phyloP scores from a whole-genome alignment of 1,140 invertebrate genomes.

The Drosophila setifemur region DNA sequence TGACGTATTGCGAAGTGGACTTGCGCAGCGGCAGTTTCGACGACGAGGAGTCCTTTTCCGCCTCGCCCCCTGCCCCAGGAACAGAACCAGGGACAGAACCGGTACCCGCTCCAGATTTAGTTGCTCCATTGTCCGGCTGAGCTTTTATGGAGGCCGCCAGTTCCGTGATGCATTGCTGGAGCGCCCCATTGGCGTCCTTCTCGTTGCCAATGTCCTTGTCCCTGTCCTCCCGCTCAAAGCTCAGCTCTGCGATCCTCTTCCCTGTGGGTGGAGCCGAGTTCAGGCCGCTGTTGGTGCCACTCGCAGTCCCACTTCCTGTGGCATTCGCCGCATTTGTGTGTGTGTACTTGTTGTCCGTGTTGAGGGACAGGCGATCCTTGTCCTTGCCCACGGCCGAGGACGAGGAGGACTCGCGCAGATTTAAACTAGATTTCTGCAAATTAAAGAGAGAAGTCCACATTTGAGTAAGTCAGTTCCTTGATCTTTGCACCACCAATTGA shows the following conservation, averaged over 20 bases:
- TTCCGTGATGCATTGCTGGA: slow-evolving; percentile 86
- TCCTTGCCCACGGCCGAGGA: slow-evolving; percentile 49
- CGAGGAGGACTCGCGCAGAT: slow-evolving; percentile 70
- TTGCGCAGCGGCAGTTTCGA: slow-evolving; percentile 58
- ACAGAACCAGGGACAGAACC: no score
- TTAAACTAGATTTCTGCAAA: slow-evolving; percentile 76
- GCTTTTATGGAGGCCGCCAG: slow-evolving; percentile 84
- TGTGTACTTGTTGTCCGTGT: slow-evolving; percentile 79
- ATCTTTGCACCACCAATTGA: slow-evolving; percentile 12
- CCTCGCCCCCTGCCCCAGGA: not conserved
- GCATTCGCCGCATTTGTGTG: slow-evolving; percentile 35
- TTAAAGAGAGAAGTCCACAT: not conserved
- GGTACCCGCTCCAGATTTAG: not conserved
- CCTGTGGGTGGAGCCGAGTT: slow-evolving; percentile 51
- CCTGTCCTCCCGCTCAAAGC: slow-evolving; percentile 70
- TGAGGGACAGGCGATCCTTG: slow-evolving; percentile 74
- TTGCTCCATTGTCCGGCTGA: slow-evolving; percentile 46
- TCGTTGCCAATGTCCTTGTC: slow-evolving; percentile 76
- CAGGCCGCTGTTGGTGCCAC: slow-evolving; percentile 28
- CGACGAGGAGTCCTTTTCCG: slow-evolving; percentile 1
- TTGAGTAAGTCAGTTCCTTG: not conserved
- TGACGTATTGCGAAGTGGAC: slow-evolving; percentile 90
- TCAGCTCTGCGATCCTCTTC: slow-evolving; percentile 57
- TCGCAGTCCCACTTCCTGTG: slow-evolving; percentile 6
- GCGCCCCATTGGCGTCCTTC: slow-evolving; percentile 75